Percentiles rank a stretch among this genome's conserved stretches.
Evolutionary conservation across 2,113 vertebrate genomes (phyloP).

Genomic region (Neopipo cinnamomea): DNA sequence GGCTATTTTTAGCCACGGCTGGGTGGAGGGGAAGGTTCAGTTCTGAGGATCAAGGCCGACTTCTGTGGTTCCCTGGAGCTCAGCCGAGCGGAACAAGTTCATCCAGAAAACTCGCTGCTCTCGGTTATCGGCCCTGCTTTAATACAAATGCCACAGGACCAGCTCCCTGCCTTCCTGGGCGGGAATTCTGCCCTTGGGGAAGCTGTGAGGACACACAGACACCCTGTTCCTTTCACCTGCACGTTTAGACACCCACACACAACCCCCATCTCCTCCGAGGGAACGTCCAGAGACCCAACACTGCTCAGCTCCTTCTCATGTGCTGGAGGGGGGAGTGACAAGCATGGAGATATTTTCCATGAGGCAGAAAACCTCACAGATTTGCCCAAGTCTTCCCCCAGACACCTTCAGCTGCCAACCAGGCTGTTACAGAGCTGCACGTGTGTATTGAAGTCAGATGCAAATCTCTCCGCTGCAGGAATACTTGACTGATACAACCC

Average conservation of each 20-base stretch:
- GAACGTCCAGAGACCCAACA: fast-evolving
- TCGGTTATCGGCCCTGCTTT: background rate
- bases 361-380: background rate
- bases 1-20: background rate
- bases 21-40: background rate
- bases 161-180: background rate
- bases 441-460: constrained; percentile 33
- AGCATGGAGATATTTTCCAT: background rate
- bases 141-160: background rate
- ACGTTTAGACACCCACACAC: fast-evolving
- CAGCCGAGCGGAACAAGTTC: background rate
- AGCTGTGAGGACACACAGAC: background rate
- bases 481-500: background rate
- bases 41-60: background rate
- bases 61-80: background rate
- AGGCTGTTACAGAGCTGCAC: background rate
- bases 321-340: background rate
- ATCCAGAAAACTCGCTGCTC: background rate
- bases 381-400: background rate
- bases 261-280: background rate
- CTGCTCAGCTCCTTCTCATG: fast-evolving
- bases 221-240: background rate
- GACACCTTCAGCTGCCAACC: background rate
- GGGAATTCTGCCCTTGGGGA: background rate
- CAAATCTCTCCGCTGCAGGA: background rate